Percentiles rank a stretch among this genome's conserved stretches.
Evolutionary conservation across 2,113 vertebrate genomes (phyloP).

Genomic region (Hyaena hyaena): DNA sequence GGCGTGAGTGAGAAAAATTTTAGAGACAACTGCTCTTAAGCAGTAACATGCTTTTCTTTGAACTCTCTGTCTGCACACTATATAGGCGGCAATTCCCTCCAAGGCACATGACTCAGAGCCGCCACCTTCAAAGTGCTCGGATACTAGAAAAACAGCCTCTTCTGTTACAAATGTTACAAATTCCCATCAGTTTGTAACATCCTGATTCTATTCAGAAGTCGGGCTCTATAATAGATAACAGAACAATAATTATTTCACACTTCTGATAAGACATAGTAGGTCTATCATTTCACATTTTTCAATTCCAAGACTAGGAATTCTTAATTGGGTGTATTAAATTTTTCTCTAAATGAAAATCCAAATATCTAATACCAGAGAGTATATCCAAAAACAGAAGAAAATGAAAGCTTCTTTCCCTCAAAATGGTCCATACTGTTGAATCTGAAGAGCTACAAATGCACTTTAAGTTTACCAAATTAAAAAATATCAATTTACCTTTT

Average conservation of each 20-base stretch:
- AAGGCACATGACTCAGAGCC: background rate
- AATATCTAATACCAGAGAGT: background rate
- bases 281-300: constrained; percentile 1
- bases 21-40: background rate
- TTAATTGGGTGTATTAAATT: background rate
- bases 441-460: constrained; percentile 27
- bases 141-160: background rate
- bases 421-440: background rate
- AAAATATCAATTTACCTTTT: constrained; percentile 31
- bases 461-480: background rate
- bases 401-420: background rate
- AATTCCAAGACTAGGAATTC: background rate
- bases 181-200: background rate
- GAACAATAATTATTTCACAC: background rate
- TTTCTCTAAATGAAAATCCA: constrained; percentile 26
- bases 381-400: background rate
- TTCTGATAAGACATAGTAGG: background rate
- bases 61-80: background rate
- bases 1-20: background rate
- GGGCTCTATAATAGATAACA: background rate
- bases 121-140: background rate
- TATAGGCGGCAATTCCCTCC: background rate
- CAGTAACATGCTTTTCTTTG: background rate
- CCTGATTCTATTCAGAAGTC: background rate
- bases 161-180: background rate